Evolutionary conservation across 92 coral and sea anemone genomes (phyloP).

Genomic region (Epizoanthus scotinus): DNA sequence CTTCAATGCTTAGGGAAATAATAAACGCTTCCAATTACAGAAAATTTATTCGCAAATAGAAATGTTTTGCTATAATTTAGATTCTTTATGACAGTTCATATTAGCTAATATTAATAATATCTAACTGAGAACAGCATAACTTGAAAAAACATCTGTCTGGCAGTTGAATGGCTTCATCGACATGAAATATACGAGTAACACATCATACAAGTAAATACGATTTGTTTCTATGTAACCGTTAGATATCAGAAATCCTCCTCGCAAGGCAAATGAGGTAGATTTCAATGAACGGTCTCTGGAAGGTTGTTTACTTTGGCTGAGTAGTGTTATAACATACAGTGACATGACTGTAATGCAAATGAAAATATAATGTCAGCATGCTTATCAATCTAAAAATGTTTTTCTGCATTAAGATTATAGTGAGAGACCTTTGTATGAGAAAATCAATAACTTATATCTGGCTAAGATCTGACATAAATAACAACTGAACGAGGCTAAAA

Average conservation of each 20-base stretch:
- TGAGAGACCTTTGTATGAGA: not conserved
- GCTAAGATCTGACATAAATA: not conserved
- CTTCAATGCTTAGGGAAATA: not conserved
- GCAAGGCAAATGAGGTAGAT: not conserved
- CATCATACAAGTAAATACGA: not conserved
- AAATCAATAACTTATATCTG: not conserved
- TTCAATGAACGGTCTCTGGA: not conserved
- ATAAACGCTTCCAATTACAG: not conserved
- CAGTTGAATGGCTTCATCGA: not conserved
- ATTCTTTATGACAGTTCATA: not conserved
- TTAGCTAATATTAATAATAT: not conserved
- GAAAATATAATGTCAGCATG: not conserved
- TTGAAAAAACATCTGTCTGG: not conserved
- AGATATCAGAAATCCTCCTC: not conserved
- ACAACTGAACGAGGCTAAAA: not conserved
- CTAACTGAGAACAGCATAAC: not conserved
- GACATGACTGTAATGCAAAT: not conserved
- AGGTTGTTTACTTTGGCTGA: not conserved
- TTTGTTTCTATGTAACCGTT: conserved; percentile 17
- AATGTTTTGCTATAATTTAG: not conserved
- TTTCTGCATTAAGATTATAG: not conserved
- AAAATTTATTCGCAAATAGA: not conserved
- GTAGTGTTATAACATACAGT: not conserved
- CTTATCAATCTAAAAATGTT: not conserved
- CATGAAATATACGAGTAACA: not conserved